Base-by-base conservation (phyloP, 92 coral and sea anemone genomes). In the Meandrina meandrites region DNA sequence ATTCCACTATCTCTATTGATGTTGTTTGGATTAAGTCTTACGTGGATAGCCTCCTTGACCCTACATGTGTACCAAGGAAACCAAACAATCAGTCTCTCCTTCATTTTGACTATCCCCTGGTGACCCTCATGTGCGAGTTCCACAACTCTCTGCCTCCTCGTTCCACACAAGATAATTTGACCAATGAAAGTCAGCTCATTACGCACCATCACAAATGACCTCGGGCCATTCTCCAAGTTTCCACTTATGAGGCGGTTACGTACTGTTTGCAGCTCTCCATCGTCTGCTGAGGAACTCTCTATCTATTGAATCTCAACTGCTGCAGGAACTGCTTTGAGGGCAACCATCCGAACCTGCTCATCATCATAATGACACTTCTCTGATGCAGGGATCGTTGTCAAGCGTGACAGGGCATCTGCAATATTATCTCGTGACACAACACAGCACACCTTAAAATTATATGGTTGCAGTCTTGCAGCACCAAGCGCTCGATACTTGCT, bases 21-120 rank as follows among this genome's bases (percentile, higher is more conserved):
- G n/a, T n/a, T n/a, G n/a, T n/a, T n/a, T n/a, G n/a, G n/a, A n/a
- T n/a, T n/a, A n/a, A n/a, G n/a, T n/a, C n/a, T n/a, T n/a, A n/a
- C n/a, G n/a, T n/a, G n/a, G n/a, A n/a, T n/a, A n/a, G n/a, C n/a
- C n/a, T n/a, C n/a, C n/a, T n/a, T n/a, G n/a, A n/a, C n/a, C n/a
- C n/a, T n/a, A n/a, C n/a, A n/a, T n/a, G n/a, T n/a, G n/a, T n/a
- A n/a, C n/a, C n/a, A n/a, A n/a, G n/a, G n/a, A n/a, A n/a, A n/a
- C n/a, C n/a, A n/a, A n/a, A n/a, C n/a, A n/a, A n/a, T n/a, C n/a
- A 87, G 72, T 12, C 93, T 47, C 53, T 91, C 91, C 48, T 91
- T 91, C 85, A 79, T 91, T 48, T 84, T 83, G 22, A 88, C 89
- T 11, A 91, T 83, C 24, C 89, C 89, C 24, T 81, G 93, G 75